These are phyloP conservation scores for Papilio protenor DNA, from an alignment of 2,888 invertebrate species.

Conservation along the genomic window DNA sequence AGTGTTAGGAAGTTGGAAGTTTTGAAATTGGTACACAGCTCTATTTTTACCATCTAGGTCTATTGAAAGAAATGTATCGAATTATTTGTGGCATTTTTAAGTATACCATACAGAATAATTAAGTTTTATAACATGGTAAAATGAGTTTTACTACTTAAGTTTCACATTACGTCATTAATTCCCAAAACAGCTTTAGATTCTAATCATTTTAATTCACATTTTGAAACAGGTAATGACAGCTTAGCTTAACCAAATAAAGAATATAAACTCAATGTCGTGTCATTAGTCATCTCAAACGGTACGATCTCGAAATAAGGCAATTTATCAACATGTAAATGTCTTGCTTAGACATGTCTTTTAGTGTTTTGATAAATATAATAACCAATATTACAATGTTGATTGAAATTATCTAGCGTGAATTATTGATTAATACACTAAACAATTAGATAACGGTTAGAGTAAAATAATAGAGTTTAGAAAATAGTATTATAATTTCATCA, in stretches of 20 bases:
- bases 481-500: too few species aligned
- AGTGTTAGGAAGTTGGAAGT: too few species aligned
- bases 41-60: background rate
- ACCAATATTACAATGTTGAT: background rate
- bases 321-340: background rate
- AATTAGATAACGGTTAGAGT: too few species aligned
- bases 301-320: background rate
- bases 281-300: background rate
- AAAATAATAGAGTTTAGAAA: too few species aligned
- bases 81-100: background rate
- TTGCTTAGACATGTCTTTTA: background rate
- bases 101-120: background rate
- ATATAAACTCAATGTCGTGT: background rate
- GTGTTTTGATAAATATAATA: background rate
- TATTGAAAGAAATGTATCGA: background rate
- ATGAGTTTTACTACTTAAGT: background rate
- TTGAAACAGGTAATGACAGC: conserved; percentile 10
- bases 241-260: conserved; percentile 24
- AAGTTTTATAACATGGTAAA: background rate
- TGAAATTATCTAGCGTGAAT: too few species aligned
- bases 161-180: background rate
- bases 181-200: conserved; percentile 26
- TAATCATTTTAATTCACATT: conserved; percentile 16
- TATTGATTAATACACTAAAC: too few species aligned
- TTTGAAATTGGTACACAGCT: background rate